Base-by-base conservation (phyloP, 2,888 invertebrate species). In the Archips xylosteana region DNA sequence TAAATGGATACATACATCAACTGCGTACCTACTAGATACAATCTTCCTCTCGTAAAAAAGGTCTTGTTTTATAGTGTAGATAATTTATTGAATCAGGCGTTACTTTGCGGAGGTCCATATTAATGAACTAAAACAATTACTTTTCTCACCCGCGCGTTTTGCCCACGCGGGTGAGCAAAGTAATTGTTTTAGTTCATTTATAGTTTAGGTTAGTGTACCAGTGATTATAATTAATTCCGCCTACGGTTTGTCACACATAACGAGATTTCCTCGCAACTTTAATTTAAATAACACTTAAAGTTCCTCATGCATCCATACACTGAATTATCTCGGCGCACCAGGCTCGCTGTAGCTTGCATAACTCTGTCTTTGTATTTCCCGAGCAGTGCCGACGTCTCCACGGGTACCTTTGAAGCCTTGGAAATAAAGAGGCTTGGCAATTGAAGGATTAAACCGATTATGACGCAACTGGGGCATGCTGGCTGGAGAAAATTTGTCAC, bases 381-480 rank as follows among this genome's bases (percentile, higher is more conserved):
- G 5, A 4, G 49, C 34, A 15, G n/a, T 69, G 69, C 69, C 59
- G 49, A 45, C 69, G 60, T 47, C 36, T 47, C 69, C 69, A 13
- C 13, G 34, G 47, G 69, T 47, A 63, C 13, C 23, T 1, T n/a
- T 45, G 47, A 63, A 32, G 63, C 47, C n/a, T 49, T 34, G 32
- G 45, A 42, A 63, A 63, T 63, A 32, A 15, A 34, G 32, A 8
- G 45, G 32, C 45, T 2, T 9, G 47, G 63, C 63, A 47, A 13
- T 63, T 32, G 32, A 6, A 47, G 8, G 34, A 32, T 13, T 63
- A 63, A 47, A 63, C 63, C 63, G 69, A 69, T 69, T 69, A 69
- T 45, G 60, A 49, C 42, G 61, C 47, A 69, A 69, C 69, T 61
- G 49, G 69, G 34, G 69, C 69, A 60, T 47, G 60, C 47, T 57